Base-by-base conservation (phyloP, 1,140 invertebrate species). In the Mesaphorura yosii region DNA sequence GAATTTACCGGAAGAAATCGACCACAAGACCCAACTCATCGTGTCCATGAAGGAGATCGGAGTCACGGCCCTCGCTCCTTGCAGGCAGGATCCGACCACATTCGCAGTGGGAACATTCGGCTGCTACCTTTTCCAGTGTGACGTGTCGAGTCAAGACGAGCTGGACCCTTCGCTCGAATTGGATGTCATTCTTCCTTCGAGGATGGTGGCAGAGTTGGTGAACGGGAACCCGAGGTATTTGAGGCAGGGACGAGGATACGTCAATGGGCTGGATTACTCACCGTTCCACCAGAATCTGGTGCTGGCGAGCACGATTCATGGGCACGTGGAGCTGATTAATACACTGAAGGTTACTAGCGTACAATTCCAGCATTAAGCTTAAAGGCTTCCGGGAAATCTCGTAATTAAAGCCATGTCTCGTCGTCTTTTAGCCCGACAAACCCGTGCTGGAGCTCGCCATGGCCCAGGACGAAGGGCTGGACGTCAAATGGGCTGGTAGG, bases 101-200 rank as follows among this genome's bases (percentile, higher is more conserved):
- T 53, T 57, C 37, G 44, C 59, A 7, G 55, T 54, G 37, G 25
- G 39, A 2, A 59, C 57, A 17, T 51, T 49, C 47, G 61, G 61
- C 2, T 51, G 61, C n/a, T 55, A 54, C 34, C 37, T 63, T n/a
- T 58, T 63, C 27, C 57, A 57, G 23, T 57, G 55, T n/a, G 53
- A 51, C 39, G 26, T 63, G 14, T 29, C 51, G 15, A 63, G 31
- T 23, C 27, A 55, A 27, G 37, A 42, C 1, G 47, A 63, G 56
- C 34, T 55, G 19, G 6, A 12, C 4, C 2, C 20, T 28, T 48
- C 15, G 10, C 14, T 46, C 22, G 20, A 23, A 28, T 27, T 47
- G 28, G 22, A 44, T 10, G 17, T 23, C 28, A 28, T 44, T 51
- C 27, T 17, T 22, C 19, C 23, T 12, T 29, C n/a, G 37, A 28